Percentiles rank a stretch among this genome's conserved stretches.
Conservation (phyloP, 1,140 invertebrate genomes). For the Drosophila kepulauana region DNA sequence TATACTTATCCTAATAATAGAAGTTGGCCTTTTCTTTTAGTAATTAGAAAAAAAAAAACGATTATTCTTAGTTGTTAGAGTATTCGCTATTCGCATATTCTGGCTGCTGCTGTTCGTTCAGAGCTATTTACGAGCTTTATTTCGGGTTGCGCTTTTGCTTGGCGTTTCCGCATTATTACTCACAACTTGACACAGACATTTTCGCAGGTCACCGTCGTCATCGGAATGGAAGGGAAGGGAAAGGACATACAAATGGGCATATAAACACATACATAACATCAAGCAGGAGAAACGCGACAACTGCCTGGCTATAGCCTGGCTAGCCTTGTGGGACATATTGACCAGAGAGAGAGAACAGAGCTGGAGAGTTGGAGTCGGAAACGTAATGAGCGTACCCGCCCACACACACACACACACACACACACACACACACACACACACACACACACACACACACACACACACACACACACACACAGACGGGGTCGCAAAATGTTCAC, state of each 20-base stretch:
- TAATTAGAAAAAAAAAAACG: no score
- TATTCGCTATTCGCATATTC: constrained; percentile 18
- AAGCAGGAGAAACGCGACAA: constrained; percentile 58
- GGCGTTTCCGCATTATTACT: constrained; percentile 79
- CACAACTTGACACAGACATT: constrained; percentile 78
- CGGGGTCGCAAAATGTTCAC: constrained; percentile 52
- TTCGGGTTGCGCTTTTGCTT: constrained; percentile 52
- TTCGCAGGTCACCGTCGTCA: constrained; percentile 59
- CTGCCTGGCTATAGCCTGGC: constrained; percentile 63
- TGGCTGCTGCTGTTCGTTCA: not conserved
- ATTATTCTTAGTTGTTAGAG: constrained; percentile 20
- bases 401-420: constrained; percentile 9
- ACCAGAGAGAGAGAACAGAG: constrained; percentile 5
- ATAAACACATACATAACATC: constrained; percentile 55
- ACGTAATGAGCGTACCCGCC: constrained; percentile 75
- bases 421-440: not conserved
- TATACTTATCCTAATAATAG: no score
- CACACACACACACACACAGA: not conserved
- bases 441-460: constrained; percentile 15
- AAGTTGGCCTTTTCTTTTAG: no score
- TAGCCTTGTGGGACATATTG: constrained; percentile 26
- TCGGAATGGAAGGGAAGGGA: not conserved
- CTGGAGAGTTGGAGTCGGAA: constrained; percentile 16
- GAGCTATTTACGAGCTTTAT: constrained; percentile 62
- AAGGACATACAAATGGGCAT: constrained; percentile 32